phyloP scores from a whole-genome alignment of 1,140 invertebrate species.

The Hyles euphorbiae region DNA sequence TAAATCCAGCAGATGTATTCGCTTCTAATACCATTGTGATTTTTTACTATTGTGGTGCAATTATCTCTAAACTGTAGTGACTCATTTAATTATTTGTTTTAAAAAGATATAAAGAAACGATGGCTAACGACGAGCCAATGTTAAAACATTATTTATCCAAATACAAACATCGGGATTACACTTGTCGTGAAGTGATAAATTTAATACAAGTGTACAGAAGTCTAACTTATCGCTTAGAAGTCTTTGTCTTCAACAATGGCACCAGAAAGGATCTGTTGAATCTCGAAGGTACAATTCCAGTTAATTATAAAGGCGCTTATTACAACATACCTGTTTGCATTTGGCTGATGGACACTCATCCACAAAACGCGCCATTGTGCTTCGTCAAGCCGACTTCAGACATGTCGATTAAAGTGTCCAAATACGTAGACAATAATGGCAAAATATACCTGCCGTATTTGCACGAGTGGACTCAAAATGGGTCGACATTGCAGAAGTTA shows the following conservation, averaged over 20 bases:
- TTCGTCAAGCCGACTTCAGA: constrained; percentile 96
- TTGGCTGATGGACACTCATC: constrained; percentile 98
- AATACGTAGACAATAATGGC: constrained; percentile 96
- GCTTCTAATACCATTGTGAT: no score
- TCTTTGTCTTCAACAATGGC: constrained; percentile 94
- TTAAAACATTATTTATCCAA: constrained; percentile 76
- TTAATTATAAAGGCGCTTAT: constrained; percentile 89
- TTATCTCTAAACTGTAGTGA: not conserved
- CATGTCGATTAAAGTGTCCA: constrained; percentile 97
- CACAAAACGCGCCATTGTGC: constrained; percentile 97
- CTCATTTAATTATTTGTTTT: not conserved
- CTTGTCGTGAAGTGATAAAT: constrained; percentile 83
- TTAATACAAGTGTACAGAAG: constrained; percentile 84
- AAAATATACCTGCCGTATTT: constrained; percentile 98
- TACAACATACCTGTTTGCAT: constrained; percentile 99
- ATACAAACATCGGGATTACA: constrained; percentile 86
- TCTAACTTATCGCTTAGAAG: constrained; percentile 75
- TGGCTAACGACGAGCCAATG: constrained; percentile 71
- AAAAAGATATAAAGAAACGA: constrained; percentile 18
- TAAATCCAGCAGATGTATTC: no score
- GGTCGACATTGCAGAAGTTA: constrained; percentile 89
- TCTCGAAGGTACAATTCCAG: constrained; percentile 94
- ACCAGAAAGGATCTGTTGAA: constrained; percentile 87
- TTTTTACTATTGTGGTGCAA: constrained; percentile 8
- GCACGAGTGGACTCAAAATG: constrained; percentile 92